Evolutionary conservation across 1,140 invertebrate species (phyloP), one percentile per base, ranked within the genome.

Genomic region (Eubasilissa regina): DNA sequence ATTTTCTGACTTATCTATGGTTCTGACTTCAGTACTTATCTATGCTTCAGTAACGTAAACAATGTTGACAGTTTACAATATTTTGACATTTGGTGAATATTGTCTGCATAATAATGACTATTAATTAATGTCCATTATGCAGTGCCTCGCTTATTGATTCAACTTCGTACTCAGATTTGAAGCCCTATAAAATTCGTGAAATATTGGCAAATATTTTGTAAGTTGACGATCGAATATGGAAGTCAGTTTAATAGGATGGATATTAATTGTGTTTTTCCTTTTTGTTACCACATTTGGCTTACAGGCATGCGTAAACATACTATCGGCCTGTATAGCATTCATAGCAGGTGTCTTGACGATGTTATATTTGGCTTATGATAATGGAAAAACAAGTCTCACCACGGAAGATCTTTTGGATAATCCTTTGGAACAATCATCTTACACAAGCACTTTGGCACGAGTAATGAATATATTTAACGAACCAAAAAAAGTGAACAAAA

Each of bases 241-340:
- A 62, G 53, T 78, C 12, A 58, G 62, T 51, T 21, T 66, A 25
- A 17, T 47, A 15, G 73, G 45, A 15, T 79, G 78, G 78, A 44
- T 56, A 44, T 21, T 53, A 17, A 47, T 79, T 15, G 78, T 79
- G 11, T 75, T 79, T 15, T 53, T 79, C 13, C 44, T 79, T 17
- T 75, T 56, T 68, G n/a, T 79, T 12, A 45, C 72, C 6, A 75
- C 78, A 55, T 79, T 79, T 75, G 73, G 72, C 25, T 35, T 79
- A 19, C 48, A 75, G 4, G 58, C 21, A 25, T 79, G 78, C 44
- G 4, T 79, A 13, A 78, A 44, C 47, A 48, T 79, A 21, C 17
- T 79, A 62, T 68, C 56, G 48, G 11, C 21, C 21, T 55, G 12
- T 56, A 45, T 75, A 3, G 56, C 58, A 17, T 75, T 79, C 19